Conservation (phyloP, 2,888 invertebrate genomes). For the Lomographa bimaculata region DNA sequence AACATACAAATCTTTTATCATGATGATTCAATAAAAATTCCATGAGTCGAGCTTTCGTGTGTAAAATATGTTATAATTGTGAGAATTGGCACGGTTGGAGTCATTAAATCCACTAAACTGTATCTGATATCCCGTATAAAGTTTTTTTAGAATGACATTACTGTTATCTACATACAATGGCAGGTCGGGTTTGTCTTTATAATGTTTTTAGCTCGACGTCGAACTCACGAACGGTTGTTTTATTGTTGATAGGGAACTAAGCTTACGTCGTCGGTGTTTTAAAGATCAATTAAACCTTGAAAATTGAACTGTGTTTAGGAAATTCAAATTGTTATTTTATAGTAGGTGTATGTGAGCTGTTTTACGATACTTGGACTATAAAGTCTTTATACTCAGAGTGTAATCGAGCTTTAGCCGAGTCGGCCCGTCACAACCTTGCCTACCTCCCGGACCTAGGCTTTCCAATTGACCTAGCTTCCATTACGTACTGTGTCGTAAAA, state of each 20-base stretch:
- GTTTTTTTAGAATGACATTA: conserved; percentile 27
- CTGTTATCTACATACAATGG: conserved; percentile 26
- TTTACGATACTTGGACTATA: conserved; percentile 55
- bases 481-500: conserved; percentile 16
- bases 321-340: conserved; percentile 56
- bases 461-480: conserved; percentile 24
- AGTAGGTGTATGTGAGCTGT: conserved; percentile 37
- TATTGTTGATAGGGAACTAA: conserved; percentile 55
- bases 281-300: conserved; percentile 63
- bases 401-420: no score
- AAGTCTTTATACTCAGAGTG: conserved; percentile 39
- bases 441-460: conserved; percentile 17
- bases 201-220: conserved; percentile 35
- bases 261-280: conserved; percentile 49
- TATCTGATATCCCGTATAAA: conserved; percentile 19
- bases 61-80: conserved; percentile 6
- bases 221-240: conserved; percentile 50
- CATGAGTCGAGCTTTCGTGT: conserved; percentile 1
- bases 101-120: conserved; percentile 9
- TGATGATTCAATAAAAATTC: conserved; percentile 9
- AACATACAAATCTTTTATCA: conserved; percentile 9
- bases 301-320: conserved; percentile 60
- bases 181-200: conserved; percentile 32
- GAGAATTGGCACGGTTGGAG: conserved; percentile 17
- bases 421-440: no score